These are phyloP conservation scores for Rhagologus leucostigma DNA, from an alignment of 2,113 vertebrate genomes.

Conservation along the genomic window DNA sequence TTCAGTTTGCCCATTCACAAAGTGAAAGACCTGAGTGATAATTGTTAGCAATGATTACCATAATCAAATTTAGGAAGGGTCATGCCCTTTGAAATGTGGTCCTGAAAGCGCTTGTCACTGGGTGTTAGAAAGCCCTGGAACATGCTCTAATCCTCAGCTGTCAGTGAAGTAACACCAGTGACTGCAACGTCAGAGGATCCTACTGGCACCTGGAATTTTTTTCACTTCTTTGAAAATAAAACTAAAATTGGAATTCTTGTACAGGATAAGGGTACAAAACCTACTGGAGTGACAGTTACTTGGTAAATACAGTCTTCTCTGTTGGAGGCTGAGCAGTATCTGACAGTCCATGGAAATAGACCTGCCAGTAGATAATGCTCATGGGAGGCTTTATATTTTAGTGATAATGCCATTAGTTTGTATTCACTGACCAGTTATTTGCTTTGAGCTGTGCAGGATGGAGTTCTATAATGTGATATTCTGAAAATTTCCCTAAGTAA, in stretches of 20 bases:
- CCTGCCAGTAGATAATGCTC: not conserved
- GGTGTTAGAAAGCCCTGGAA: not conserved
- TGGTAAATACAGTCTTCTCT: not conserved
- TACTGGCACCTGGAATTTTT: not conserved
- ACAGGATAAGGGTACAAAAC: not conserved
- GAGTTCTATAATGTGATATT: not conserved
- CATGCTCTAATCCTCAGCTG: not conserved
- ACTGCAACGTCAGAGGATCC: not conserved
- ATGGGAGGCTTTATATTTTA: not conserved
- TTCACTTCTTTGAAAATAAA: not conserved
- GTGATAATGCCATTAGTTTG: not conserved
- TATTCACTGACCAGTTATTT: not conserved
- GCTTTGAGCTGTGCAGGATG: not conserved
- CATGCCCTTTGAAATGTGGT: not conserved
- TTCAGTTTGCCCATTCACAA: not conserved
- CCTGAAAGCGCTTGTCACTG: not conserved
- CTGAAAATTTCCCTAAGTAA: slow-evolving; percentile 38
- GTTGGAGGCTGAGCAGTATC: not conserved
- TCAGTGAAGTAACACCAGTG: not conserved
- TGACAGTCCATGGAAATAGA: not conserved
- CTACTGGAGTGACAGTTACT: not conserved
- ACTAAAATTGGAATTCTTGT: not conserved
- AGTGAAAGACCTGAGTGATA: not conserved
- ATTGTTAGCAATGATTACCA: not conserved
- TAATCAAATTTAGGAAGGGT: not conserved